Percentiles rank a stretch among this genome's conserved stretches.
These are phyloP conservation scores for Myiopsitta monachus DNA, from an alignment of 2,113 vertebrate genomes.

Conservation along the genomic window DNA sequence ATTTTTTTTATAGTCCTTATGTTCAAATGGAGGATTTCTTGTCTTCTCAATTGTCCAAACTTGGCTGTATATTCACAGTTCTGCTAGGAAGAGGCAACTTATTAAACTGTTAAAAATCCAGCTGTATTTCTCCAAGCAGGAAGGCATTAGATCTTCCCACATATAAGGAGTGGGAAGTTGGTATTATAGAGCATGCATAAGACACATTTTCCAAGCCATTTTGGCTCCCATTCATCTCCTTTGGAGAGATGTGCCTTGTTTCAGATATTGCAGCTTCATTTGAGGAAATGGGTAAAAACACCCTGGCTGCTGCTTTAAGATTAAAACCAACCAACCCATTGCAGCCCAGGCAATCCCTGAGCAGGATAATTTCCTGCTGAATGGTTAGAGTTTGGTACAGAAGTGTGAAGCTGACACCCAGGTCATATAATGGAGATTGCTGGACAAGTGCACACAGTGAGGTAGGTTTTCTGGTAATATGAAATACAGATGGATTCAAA, in stretches of 20 bases:
- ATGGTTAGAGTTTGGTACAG: neutral
- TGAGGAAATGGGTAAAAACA: neutral
- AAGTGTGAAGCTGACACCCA: neutral
- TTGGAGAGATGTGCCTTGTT: neutral
- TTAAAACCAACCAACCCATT: neutral
- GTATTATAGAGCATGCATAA: neutral
- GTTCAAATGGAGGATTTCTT: neutral
- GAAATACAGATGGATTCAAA: neutral
- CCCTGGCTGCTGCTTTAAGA: neutral
- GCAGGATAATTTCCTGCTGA: neutral
- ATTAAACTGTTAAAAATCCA: neutral
- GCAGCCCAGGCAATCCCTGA: neutral
- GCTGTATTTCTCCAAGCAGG: neutral
- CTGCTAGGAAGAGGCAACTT: neutral
- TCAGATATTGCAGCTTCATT: neutral
- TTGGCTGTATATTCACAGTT: neutral
- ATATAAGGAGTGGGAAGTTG: neutral
- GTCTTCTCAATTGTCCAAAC: neutral
- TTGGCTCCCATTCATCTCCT: neutral
- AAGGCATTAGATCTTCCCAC: neutral
- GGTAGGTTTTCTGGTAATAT: neutral
- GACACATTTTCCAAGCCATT: neutral
- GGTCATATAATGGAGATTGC: rapidly evolving
- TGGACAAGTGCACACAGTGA: rapidly evolving
- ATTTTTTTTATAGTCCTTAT: neutral